These are phyloP conservation scores for Drosophila leonis DNA, from an alignment of 2,888 invertebrate genomes.

Conservation along the genomic window DNA sequence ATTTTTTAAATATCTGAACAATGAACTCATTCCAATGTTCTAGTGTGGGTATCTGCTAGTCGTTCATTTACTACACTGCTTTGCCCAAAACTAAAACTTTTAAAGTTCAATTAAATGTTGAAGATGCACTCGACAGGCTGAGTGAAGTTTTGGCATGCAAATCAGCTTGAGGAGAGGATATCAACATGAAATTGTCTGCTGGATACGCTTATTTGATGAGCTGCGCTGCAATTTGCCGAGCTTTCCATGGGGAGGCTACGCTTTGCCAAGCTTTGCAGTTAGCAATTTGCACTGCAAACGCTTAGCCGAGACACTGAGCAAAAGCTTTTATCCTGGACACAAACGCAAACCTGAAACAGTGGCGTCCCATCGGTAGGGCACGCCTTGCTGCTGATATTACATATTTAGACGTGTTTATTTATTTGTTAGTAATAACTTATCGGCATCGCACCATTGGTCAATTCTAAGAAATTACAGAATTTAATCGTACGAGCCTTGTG, in stretches of 20 bases:
- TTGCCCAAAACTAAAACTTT: background rate
- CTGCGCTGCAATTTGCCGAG: background rate
- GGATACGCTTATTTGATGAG: background rate
- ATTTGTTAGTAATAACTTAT: background rate
- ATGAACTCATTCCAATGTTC: too few relatives aligned
- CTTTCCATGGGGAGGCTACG: too few relatives aligned
- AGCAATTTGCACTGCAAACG: background rate
- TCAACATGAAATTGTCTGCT: background rate
- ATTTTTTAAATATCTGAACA: too few relatives aligned
- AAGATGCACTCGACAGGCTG: background rate
- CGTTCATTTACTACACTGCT: background rate
- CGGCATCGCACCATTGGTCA: background rate
- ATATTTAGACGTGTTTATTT: background rate
- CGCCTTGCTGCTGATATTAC: background rate
- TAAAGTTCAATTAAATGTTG: constrained; percentile 1
- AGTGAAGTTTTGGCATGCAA: background rate
- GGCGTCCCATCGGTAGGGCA: background rate
- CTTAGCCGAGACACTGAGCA: constrained; percentile 9
- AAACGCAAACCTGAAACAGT: background rate
- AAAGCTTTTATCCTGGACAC: constrained; percentile 25
- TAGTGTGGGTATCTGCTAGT: background rate
- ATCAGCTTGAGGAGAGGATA: background rate
- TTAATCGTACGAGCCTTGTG: background rate
- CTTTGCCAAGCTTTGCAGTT: background rate
- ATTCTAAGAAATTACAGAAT: background rate